These are phyloP conservation scores for Tenrec ecaudatus DNA, from an alignment of 2,113 vertebrate species.

Conservation along the genomic window DNA sequence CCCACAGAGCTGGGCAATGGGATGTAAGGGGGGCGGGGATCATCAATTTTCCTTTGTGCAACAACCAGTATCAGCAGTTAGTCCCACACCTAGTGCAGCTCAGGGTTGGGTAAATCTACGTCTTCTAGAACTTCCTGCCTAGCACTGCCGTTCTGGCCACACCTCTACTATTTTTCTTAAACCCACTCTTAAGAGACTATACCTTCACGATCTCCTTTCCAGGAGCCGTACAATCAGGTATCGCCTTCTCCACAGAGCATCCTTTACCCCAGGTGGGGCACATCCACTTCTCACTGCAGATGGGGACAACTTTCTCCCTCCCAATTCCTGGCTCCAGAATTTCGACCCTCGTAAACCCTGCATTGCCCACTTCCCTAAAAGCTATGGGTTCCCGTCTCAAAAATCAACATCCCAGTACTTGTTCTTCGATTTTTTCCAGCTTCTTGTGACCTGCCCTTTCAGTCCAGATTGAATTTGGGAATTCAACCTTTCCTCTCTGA, in stretches of 20 bases:
- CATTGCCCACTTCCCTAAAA: neutral
- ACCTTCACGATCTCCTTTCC: neutral
- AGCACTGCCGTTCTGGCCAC: neutral
- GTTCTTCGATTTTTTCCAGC: neutral
- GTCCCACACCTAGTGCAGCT: neutral
- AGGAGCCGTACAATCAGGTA: neutral
- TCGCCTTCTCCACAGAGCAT: neutral
- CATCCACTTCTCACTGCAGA: neutral
- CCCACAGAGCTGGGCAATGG: neutral
- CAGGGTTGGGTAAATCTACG: neutral
- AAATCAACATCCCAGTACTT: neutral
- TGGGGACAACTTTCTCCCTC: neutral
- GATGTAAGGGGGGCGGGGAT: neutral
- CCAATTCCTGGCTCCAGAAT: neutral
- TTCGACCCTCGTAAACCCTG: neutral
- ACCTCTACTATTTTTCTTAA: neutral
- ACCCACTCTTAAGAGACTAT: neutral
- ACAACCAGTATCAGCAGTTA: no score
- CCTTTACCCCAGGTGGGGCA: neutral
- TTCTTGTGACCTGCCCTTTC: neutral
- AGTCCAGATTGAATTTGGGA: conserved; percentile 24
- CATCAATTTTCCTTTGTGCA: neutral
- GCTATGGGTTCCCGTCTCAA: neutral
- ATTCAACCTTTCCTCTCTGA: conserved; percentile 29
- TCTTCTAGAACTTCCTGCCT: conserved; percentile 18